Evolutionary conservation across 2,888 invertebrate species (phyloP).

Genomic region (Elysia crispata): DNA sequence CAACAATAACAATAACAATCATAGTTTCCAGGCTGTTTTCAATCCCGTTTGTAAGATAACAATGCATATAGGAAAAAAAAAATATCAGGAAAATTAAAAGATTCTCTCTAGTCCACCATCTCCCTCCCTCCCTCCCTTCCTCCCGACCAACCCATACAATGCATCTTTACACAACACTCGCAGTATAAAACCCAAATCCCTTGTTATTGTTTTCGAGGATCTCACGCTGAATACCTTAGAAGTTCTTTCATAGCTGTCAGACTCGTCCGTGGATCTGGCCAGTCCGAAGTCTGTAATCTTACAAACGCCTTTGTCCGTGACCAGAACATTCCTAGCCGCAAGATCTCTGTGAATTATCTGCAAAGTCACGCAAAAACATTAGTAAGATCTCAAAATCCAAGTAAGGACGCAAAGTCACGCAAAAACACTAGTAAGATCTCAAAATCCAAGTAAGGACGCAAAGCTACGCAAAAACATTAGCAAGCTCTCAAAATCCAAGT

Average conservation of each 20-base stretch:
- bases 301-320: conserved; percentile 87
- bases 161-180: too few relatives aligned
- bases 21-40: too few relatives aligned
- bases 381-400: too few relatives aligned
- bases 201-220: too few relatives aligned
- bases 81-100: too few relatives aligned
- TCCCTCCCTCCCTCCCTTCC: not conserved
- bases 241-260: conserved; percentile 77
- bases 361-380: not conserved
- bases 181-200: too few relatives aligned
- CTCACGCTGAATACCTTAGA: conserved; percentile 78
- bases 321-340: conserved; percentile 88
- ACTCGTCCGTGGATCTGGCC: conserved; percentile 91
- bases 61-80: too few relatives aligned
- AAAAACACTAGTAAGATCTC: not conserved
- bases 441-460: not conserved
- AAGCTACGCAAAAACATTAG: not conserved
- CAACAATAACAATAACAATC: too few relatives aligned
- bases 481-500: not conserved
- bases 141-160: too few relatives aligned
- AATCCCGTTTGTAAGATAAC: too few relatives aligned
- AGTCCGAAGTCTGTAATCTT: conserved; percentile 94
- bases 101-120: not conserved
- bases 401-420: not conserved
- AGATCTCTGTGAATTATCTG: conserved; percentile 91